Percentiles rank a stretch among this genome's conserved stretches.
phyloP scores from a whole-genome alignment of 2,113 vertebrate species.

The Nicator chloris region DNA sequence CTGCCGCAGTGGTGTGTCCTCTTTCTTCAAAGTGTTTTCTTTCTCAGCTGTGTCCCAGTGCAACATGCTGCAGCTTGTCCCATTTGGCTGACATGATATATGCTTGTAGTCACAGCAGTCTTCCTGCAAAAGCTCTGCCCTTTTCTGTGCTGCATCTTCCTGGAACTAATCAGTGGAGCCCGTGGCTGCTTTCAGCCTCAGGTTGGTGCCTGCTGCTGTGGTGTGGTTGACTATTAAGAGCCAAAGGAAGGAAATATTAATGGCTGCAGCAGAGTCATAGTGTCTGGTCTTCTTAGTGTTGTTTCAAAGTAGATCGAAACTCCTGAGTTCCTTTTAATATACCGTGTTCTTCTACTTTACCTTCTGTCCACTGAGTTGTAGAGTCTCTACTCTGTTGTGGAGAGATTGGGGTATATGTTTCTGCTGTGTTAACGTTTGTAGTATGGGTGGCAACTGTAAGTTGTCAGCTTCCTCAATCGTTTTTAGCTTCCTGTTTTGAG shows the following conservation, averaged over 20 bases:
- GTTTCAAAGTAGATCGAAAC: not conserved
- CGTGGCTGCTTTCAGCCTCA: not conserved
- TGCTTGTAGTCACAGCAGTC: not conserved
- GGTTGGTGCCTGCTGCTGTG: not conserved
- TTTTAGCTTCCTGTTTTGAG: slow-evolving; percentile 11
- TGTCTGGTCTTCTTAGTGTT: not conserved
- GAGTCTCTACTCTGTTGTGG: not conserved
- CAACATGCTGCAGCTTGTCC: not conserved
- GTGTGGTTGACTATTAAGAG: not conserved
- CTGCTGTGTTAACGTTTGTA: not conserved
- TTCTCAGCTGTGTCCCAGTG: not conserved
- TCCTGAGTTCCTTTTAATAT: not conserved
- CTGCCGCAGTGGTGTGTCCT: not conserved
- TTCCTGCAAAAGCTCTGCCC: not conserved
- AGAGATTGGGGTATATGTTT: not conserved
- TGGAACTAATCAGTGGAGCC: not conserved
- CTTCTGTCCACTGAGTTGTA: not conserved
- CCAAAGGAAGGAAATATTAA: not conserved
- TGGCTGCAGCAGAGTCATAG: not conserved
- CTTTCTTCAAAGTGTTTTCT: not conserved
- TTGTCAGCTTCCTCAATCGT: not conserved
- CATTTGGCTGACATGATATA: not conserved
- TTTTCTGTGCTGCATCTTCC: not conserved
- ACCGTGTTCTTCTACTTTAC: not conserved
- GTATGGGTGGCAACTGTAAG: not conserved